phyloP scores from a whole-genome alignment of 2,888 invertebrate species.

The Melanostoma scalare region DNA sequence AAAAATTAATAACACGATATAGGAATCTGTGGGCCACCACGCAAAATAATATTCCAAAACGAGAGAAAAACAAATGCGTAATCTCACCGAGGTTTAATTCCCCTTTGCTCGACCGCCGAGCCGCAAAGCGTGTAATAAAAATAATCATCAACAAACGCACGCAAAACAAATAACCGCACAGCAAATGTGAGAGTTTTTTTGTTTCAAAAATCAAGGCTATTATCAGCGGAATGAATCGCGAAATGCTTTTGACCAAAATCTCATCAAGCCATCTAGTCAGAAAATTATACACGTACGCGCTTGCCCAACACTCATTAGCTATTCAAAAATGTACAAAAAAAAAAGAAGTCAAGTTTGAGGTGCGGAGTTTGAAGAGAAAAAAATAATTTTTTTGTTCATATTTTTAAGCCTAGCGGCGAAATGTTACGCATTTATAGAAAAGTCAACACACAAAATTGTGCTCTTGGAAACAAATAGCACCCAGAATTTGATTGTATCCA shows the following conservation, averaged over 20 bases:
- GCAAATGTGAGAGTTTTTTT: constrained; percentile 33
- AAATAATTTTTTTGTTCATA: not conserved
- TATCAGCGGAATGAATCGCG: constrained; percentile 12
- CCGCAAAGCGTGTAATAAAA: too few relatives aligned
- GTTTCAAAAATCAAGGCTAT: constrained; percentile 46
- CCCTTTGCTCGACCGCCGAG: not conserved
- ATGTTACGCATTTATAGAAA: constrained; percentile 55
- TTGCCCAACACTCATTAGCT: constrained; percentile 22
- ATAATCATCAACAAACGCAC: constrained; percentile 16
- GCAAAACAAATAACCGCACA: constrained; percentile 29
- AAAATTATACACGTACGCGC: constrained; percentile 22
- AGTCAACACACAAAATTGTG: constrained; percentile 54
- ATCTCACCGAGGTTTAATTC: constrained; percentile 32
- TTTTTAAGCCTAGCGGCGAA: constrained; percentile 23
- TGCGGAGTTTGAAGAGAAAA: not conserved
- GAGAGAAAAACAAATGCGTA: constrained; percentile 25
- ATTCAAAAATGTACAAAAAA: constrained; percentile 9
- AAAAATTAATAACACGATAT: too few relatives aligned
- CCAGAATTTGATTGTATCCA: constrained; percentile 45
- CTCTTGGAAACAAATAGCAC: constrained; percentile 15
- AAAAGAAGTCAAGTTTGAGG: constrained; percentile 12
- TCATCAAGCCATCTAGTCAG: constrained; percentile 21
- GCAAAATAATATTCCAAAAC: constrained; percentile 3
- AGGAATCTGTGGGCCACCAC: not conserved
- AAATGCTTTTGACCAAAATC: constrained; percentile 41